phyloP scores from a whole-genome alignment of 1,140 invertebrate genomes.

The Pseudoatta argentina region DNA sequence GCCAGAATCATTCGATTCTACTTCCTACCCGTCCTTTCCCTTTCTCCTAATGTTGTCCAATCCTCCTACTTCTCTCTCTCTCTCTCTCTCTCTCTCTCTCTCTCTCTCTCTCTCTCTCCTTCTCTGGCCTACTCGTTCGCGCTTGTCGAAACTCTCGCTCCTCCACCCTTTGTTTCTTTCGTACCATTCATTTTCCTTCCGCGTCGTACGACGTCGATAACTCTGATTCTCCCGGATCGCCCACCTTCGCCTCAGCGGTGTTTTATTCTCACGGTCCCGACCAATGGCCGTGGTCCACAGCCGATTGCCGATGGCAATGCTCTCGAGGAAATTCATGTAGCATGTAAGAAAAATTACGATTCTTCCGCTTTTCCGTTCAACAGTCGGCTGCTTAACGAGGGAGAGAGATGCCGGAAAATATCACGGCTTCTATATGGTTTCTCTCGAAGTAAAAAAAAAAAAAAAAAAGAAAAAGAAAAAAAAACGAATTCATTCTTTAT shows the following conservation, averaged over 20 bases:
- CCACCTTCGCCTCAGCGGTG: conserved; percentile 40
- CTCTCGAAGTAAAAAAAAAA: background rate
- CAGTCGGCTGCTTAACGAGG: conserved; percentile 41
- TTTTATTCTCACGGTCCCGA: conserved; percentile 71
- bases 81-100: no score
- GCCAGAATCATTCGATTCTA: conserved; percentile 80
- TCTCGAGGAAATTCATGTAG: conserved; percentile 65
- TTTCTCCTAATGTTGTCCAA: conserved; percentile 44
- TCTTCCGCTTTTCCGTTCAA: background rate
- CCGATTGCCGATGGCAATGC: conserved; percentile 68
- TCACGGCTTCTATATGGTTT: conserved; percentile 22
- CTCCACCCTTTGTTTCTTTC: conserved; percentile 53
- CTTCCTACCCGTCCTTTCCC: conserved; percentile 61
- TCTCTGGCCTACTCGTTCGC: conserved; percentile 7
- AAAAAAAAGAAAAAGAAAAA: background rate
- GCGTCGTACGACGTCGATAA: conserved; percentile 68
- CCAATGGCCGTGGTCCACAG: conserved; percentile 69
- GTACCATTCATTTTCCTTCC: conserved; percentile 70
- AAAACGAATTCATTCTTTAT: conserved; percentile 48
- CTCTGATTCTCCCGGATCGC: conserved; percentile 62
- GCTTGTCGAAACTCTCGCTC: conserved; percentile 26
- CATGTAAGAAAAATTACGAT: conserved; percentile 60
- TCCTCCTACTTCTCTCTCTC: background rate
- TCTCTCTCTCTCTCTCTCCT: background rate
- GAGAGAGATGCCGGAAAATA: conserved; percentile 37